Evolutionary conservation across 2,797 vertebrate genomes (phyloP).

Genomic region (Podarcis siculus): DNA sequence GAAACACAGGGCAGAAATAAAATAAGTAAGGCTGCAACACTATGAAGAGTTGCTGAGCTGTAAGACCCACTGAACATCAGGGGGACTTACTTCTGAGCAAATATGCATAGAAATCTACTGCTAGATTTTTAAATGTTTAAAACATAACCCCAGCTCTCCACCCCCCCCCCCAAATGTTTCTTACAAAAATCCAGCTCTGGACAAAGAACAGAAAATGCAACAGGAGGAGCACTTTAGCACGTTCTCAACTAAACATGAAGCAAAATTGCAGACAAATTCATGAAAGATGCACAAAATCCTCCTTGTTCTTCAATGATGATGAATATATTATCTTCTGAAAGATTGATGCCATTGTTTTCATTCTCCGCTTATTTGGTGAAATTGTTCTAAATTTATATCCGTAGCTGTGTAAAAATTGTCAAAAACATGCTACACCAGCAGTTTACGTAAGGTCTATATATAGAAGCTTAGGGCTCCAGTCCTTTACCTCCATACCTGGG

Average conservation of each 20-base stretch:
- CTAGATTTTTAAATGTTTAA: no score
- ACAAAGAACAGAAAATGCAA: not conserved
- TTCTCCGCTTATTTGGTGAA: not conserved
- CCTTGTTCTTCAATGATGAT: not conserved
- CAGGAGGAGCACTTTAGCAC: not conserved
- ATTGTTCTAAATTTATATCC: conserved; percentile 16
- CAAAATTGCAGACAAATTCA: not conserved
- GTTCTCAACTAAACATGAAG: not conserved
- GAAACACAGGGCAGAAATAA: no score
- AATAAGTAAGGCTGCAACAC: no score
- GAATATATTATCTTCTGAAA: not conserved
- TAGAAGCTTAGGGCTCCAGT: no score
- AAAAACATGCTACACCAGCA: not conserved
- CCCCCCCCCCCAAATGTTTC: not conserved
- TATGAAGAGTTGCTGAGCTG: no score
- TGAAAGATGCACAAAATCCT: not conserved
- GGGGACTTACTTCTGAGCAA: no score
- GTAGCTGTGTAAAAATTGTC: conserved; percentile 18
- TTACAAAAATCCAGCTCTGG: not conserved
- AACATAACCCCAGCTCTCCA: no score
- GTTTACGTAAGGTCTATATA: not conserved
- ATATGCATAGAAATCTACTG: no score
- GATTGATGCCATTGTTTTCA: conserved; percentile 28
- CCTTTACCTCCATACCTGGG: no score
- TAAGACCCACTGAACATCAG: no score